A percentile compares a stretch with the other conserved stretches of the same genome.
phyloP scores from a whole-genome alignment of 1,140 invertebrate species.

The Drosophila nebulosa region DNA sequence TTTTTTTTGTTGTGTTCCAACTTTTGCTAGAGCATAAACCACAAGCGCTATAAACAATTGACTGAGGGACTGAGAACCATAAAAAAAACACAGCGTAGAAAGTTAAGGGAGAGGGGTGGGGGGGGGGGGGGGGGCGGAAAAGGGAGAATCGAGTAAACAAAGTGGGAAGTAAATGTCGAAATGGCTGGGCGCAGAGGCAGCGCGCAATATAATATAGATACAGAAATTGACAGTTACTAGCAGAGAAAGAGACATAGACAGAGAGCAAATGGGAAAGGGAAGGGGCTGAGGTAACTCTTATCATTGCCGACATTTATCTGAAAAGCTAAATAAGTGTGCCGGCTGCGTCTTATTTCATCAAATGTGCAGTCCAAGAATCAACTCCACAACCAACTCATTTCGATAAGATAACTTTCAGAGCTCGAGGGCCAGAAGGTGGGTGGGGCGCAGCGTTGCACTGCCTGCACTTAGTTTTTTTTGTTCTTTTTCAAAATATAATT shows the following conservation, averaged over 20 bases:
- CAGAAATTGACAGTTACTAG: slow-evolving; percentile 49
- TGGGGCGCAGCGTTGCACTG: slow-evolving; percentile 19
- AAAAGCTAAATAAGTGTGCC: slow-evolving; percentile 52
- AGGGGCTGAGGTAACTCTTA: slow-evolving; percentile 13
- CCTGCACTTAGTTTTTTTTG: slow-evolving; percentile 20
- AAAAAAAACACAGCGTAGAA: slow-evolving; percentile 35
- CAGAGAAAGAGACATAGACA: not conserved
- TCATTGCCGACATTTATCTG: slow-evolving; percentile 8
- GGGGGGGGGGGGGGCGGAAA: not conserved
- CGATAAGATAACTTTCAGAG: slow-evolving; percentile 43
- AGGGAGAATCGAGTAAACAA: slow-evolving; percentile 52
- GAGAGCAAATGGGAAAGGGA: not conserved
- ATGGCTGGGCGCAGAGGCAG: slow-evolving; percentile 28
- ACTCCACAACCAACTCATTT: not conserved
- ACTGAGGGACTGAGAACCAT: slow-evolving; percentile 37
- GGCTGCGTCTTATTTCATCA: slow-evolving; percentile 56
- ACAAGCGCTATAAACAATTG: slow-evolving; percentile 63
- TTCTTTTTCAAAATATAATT: slow-evolving; percentile 56
- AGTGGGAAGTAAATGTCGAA: slow-evolving; percentile 56
- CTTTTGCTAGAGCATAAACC: slow-evolving; percentile 56
- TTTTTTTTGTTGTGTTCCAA: slow-evolving; percentile 61
- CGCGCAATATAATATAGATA: slow-evolving; percentile 48
- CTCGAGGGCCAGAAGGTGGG: not conserved
- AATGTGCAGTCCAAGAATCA: slow-evolving; percentile 15
- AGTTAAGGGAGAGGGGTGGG: not conserved